Base-by-base conservation (phyloP, 2,113 vertebrate genomes). In the Heterotis niloticus region DNA sequence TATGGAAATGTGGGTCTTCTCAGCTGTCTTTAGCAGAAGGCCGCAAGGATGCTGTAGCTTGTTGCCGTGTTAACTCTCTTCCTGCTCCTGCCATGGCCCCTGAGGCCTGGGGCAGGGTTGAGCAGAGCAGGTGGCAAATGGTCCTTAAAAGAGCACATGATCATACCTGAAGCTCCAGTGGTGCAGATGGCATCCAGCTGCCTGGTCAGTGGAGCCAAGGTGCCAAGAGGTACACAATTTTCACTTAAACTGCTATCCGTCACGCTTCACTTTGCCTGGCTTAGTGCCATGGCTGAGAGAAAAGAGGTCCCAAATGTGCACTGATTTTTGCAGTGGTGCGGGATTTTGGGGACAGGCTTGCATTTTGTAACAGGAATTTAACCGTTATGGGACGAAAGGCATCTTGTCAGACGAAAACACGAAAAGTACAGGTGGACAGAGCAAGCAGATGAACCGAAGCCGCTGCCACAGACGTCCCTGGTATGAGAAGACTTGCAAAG, bases 11-110 rank as follows among this genome's bases (percentile, higher is more conserved):
- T 10, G 88, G 91, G 89, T 92, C 89, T 94, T 93, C 90, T 92
- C 93, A 87, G 87, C 85, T 23, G 87, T 89, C 92, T 93, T 90
- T 87, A 85, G 88, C 83, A 89, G 89, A 88, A 90, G 87, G 90
- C 92, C 92, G 90, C 88, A 81, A 92, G 91, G 93, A 94, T 94
- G 91, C 87, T 81, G 85, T 89, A 87, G 86, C 87, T 89, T 88
- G 86, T 91, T 92, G 34, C 1, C 90, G 92, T 87, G 90, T 90
- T 90, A 89, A 88, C 91, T 89, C 89, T 90, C 93, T 95, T 95
- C 94, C 94, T 94, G 92, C 91, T 83, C 90, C 83, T 81, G 85
- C 86, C 73, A 75, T 80, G 91, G 90, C 91, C 91, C 86, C 81
- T 78, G 83, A 79, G 88, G 91, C 92, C 91, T 84, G 81, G 79